Evolutionary conservation across 1,140 invertebrate species (phyloP).

Genomic region (Tetragnatha versicolor): DNA sequence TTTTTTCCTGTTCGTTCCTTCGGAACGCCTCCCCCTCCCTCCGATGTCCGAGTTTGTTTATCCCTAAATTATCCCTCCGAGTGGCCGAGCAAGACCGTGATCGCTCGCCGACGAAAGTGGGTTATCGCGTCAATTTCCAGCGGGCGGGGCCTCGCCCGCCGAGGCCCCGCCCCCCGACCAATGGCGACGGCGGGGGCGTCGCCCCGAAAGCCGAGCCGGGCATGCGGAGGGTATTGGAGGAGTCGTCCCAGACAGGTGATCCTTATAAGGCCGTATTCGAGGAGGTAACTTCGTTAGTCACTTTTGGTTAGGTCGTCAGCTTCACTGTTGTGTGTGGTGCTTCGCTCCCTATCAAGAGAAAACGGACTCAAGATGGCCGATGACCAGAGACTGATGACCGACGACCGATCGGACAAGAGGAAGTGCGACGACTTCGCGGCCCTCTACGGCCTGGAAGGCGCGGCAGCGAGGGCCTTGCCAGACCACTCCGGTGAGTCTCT

Average conservation of each 20-base stretch:
- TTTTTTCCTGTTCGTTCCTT: constrained; percentile 4
- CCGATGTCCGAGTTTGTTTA: constrained; percentile 44
- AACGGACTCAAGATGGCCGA: constrained; percentile 45
- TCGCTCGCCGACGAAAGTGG: constrained; percentile 13
- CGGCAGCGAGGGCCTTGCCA: constrained; percentile 58
- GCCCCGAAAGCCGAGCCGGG: constrained; percentile 42
- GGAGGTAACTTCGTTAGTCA: constrained; percentile 63
- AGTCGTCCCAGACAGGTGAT: constrained; percentile 53
- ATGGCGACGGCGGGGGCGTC: constrained; percentile 2
- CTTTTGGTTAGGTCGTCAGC: constrained; percentile 62
- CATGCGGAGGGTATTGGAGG: constrained; percentile 49
- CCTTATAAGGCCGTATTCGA: constrained; percentile 61
- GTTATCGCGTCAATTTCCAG: constrained; percentile 42
- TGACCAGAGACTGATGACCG: constrained; percentile 54
- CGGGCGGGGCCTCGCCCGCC: neutral
- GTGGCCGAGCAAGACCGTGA: constrained; percentile 21
- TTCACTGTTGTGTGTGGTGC: constrained; percentile 48
- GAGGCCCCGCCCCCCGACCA: neutral
- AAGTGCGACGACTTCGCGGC: constrained; percentile 61
- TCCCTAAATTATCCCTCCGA: constrained; percentile 51
- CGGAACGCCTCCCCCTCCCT: neutral
- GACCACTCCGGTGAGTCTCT: constrained; percentile 62
- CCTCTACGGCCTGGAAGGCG: constrained; percentile 62
- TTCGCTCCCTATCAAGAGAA: constrained; percentile 57
- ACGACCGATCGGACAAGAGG: constrained; percentile 58